phyloP scores from a whole-genome alignment of 2,797 vertebrate genomes.

The Geotrypetes seraphini region DNA sequence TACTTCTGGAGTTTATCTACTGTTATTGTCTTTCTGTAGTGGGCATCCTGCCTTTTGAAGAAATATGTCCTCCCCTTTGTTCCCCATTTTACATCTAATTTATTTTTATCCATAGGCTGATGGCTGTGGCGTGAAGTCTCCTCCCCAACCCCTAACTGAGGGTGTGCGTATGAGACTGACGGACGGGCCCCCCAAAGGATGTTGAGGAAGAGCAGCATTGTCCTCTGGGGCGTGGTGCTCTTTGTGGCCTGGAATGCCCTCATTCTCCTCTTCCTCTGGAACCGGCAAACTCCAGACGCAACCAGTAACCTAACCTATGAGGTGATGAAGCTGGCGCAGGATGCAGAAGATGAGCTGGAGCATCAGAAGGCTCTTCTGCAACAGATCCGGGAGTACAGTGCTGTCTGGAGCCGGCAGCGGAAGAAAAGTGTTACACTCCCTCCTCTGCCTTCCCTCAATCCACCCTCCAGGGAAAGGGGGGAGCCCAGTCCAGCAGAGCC shows the following conservation, averaged over 20 bases:
- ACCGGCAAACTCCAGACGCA: conserved; percentile 54
- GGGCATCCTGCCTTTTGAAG: no score
- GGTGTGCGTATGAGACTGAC: no score
- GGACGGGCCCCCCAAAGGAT: conserved; percentile 31
- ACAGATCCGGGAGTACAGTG: conserved; percentile 69
- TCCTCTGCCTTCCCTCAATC: background rate
- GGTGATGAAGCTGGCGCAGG: conserved; percentile 76
- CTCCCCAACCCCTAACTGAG: no score
- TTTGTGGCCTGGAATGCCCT: conserved; percentile 87
- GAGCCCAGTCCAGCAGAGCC: conserved; percentile 6
- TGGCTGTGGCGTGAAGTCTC: no score
- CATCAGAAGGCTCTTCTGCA: conserved; percentile 73
- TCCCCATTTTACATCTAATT: no score
- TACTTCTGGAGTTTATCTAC: no score
- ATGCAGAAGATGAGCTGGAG: conserved; percentile 76
- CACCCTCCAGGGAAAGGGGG: background rate
- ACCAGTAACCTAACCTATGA: conserved; percentile 57
- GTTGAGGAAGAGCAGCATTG: conserved; percentile 78
- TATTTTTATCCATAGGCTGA: no score
- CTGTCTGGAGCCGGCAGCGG: conserved; percentile 54
- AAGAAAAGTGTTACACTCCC: conserved; percentile 7
- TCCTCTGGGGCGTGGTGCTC: conserved; percentile 78
- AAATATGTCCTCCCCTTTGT: no score
- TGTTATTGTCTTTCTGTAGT: no score
- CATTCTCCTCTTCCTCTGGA: conserved; percentile 90